phyloP scores from a whole-genome alignment of 2,888 invertebrate genomes.

The Rhamphomyia laevipes region DNA sequence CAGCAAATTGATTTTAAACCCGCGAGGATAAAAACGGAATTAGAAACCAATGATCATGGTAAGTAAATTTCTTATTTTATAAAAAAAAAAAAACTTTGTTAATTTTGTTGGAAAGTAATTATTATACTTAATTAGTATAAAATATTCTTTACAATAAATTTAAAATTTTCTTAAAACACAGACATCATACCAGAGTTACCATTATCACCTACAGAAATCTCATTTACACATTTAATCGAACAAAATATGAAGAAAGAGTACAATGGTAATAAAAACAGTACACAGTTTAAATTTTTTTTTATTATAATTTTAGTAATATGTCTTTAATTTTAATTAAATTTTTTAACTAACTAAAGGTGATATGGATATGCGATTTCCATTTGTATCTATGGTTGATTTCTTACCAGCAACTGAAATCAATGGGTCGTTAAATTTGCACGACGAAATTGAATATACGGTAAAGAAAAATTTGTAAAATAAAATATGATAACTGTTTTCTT shows the following conservation, averaged over 20 bases:
- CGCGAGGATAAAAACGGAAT: not conserved
- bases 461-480: not conserved
- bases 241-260: no score
- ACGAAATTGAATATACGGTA: slow-evolving; percentile 8
- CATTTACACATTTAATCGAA: not conserved
- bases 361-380: slow-evolving; percentile 1
- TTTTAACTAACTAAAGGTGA: not conserved
- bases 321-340: not conserved
- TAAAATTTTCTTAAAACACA: not conserved
- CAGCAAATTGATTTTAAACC: not conserved
- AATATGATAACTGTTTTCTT: no score
- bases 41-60: not conserved
- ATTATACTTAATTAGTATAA: not conserved
- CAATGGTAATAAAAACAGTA: no score
- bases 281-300: not conserved
- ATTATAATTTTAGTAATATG: not conserved
- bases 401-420: slow-evolving; percentile 7
- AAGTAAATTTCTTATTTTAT: not conserved
- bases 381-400: not conserved
- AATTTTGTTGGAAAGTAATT: not conserved
- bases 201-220: not conserved
- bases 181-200: not conserved
- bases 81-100: not conserved
- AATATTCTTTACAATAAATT: not conserved
- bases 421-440: slow-evolving; percentile 6